Base-by-base conservation (phyloP, 2,888 invertebrate genomes). In the Tenthredo amoena region DNA sequence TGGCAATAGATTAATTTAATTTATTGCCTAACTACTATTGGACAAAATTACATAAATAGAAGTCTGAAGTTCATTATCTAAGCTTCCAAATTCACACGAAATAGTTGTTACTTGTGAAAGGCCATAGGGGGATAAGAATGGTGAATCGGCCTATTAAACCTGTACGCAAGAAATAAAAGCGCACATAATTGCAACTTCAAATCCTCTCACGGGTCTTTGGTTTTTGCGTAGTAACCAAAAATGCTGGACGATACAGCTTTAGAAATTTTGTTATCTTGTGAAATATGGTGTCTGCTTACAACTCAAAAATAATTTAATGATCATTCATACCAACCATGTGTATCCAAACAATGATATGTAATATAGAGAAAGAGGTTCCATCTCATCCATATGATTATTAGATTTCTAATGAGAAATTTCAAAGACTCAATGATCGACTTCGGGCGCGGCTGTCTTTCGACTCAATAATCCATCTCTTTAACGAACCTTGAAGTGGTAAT, bases 1-100 rank as follows among this genome's bases (percentile, higher is more conserved):
- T n/a, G 12, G 71, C 18, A 43, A 74, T 74, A 40, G 21, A 74
- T 74, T 43, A 74, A 74, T 74, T 74, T 43, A 21, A 43, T 74
- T 74, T 74, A 72, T 31, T 72, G 1, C 47, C 12, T 26, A 21
- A 2, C 47, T 43, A 5, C 26, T 31, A 31, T 5, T 31, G 65
- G 15, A 31, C 2, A 31, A 31, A 68, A 31, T 6, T 15, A 47
- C 47, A 47, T 26, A 1, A n/a, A 71, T 37, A 71, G 9, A 71
- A 37, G 26, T 34, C 31, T 18, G 31, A 71, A 37, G 34, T 71
- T 34, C 3, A 71, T 18, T 37, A n/a, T 0, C n/a, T 37, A 10
- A 15, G 12, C 31, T 9, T 37, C 18, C 34, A 37, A 37, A 15
- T 71, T 37, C n/a, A 71, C 34, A 37, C 71, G 71, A 31, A 71